These are phyloP conservation scores for Microcebus griseorufus DNA, from an alignment of 2,113 vertebrate genomes.

Conservation along the genomic window DNA sequence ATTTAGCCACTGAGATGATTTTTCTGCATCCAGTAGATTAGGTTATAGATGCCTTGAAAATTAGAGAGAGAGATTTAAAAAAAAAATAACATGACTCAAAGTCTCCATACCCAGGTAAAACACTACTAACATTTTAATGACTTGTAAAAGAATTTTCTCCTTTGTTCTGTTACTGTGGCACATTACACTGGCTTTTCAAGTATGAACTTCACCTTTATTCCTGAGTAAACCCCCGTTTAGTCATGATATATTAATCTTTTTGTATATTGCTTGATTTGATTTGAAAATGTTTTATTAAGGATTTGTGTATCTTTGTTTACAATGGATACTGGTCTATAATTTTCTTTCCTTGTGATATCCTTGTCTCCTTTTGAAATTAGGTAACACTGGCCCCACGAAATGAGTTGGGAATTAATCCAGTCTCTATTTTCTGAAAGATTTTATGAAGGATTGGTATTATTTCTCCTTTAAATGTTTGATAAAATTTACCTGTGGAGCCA, in stretches of 20 bases:
- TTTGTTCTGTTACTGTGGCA: neutral
- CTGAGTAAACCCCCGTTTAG: neutral
- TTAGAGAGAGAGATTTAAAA: too few species aligned
- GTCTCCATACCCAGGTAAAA: too few species aligned
- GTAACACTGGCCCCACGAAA: neutral
- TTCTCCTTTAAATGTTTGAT: neutral
- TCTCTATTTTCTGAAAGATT: neutral
- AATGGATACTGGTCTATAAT: neutral
- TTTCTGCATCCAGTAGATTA: neutral
- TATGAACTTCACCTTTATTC: neutral
- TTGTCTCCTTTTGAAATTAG: neutral
- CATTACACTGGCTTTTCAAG: neutral
- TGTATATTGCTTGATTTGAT: neutral
- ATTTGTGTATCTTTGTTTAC: neutral
- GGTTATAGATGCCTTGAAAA: too few species aligned
- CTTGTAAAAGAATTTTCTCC: neutral
- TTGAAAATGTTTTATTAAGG: neutral
- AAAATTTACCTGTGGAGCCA: neutral
- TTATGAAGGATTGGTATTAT: neutral
- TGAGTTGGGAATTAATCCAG: neutral
- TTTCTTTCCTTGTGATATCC: neutral
- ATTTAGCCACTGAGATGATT: neutral
- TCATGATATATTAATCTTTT: neutral
- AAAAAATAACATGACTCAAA: too few species aligned
- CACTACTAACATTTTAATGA: too few species aligned